Conservation (phyloP, 2,888 invertebrate genomes). For the Drosophila multiciliata region DNA sequence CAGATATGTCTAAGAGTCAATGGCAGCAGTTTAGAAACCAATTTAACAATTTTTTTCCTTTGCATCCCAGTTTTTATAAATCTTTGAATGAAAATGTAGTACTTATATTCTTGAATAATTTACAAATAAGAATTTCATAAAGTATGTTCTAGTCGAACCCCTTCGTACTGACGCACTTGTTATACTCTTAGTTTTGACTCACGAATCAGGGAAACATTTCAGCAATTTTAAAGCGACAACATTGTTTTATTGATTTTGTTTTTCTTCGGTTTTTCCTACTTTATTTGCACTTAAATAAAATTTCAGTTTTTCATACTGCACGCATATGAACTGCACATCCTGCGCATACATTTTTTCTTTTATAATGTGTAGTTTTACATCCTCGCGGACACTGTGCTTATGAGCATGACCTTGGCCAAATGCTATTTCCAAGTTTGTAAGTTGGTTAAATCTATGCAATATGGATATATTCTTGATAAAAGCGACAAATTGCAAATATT, state of each 20-base stretch:
- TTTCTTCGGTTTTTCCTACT: conserved; percentile 8
- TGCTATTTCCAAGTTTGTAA: conserved; percentile 12
- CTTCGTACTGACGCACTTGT: background rate
- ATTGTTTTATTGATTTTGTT: conserved; percentile 33
- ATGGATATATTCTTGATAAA: background rate
- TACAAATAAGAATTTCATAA: background rate
- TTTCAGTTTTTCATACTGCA: conserved; percentile 24
- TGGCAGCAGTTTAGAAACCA: background rate
- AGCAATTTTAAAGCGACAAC: conserved; percentile 63
- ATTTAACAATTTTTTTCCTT: background rate
- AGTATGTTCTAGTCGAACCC: conserved; percentile 2
- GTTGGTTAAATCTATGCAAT: background rate
- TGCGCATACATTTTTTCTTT: background rate
- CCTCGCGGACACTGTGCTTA: background rate
- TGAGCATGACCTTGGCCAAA: conserved; percentile 9
- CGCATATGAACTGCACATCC: conserved; percentile 6
- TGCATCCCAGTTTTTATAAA: background rate
- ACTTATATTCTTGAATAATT: background rate
- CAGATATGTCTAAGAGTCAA: background rate
- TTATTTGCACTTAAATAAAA: conserved; percentile 6
- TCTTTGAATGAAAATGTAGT: background rate
- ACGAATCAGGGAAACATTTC: conserved; percentile 71
- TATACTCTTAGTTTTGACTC: conserved; percentile 62
- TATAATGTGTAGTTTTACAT: conserved; percentile 3
- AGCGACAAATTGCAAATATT: background rate